These are phyloP conservation scores for Sinotaia quadrata DNA, from an alignment of 2,888 invertebrate species.

Conservation along the genomic window DNA sequence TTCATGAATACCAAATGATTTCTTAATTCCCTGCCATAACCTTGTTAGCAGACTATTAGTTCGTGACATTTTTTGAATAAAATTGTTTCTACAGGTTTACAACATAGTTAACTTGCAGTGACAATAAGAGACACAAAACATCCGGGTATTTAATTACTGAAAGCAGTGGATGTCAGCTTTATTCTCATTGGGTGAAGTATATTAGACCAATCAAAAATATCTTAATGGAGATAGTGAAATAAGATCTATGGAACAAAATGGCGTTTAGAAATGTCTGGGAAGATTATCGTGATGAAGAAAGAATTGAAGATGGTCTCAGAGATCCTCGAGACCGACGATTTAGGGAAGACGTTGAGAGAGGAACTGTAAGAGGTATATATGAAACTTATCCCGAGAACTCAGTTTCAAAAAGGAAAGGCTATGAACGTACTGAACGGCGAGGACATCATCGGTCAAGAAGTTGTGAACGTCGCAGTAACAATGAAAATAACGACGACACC, in stretches of 20 bases:
- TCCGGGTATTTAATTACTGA: not conserved
- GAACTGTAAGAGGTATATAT: too few species aligned
- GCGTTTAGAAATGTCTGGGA: slow-evolving; percentile 2
- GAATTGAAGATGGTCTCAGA: not conserved
- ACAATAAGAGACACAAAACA: not conserved
- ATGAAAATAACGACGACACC: not conserved
- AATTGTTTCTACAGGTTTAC: not conserved
- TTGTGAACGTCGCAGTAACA: not conserved
- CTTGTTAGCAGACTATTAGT: slow-evolving; percentile 3
- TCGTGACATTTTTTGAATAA: slow-evolving; percentile 12
- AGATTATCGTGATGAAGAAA: not conserved
- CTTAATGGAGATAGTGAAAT: too few species aligned
- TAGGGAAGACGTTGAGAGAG: too few species aligned
- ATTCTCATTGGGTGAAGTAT: not conserved
- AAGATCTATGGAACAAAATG: not conserved
- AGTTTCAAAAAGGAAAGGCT: not conserved
- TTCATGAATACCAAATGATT: not conserved
- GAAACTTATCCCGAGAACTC: too few species aligned
- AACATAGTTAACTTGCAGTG: too few species aligned
- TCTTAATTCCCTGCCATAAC: slow-evolving; percentile 9
- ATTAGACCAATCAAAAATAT: not conserved
- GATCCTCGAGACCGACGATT: too few species aligned
- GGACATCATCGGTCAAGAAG: not conserved
- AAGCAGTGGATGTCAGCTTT: not conserved
- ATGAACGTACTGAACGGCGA: not conserved